Percentiles rank a stretch among this genome's conserved stretches.
These are phyloP conservation scores for Pleuronectes platessa DNA, from an alignment of 2,113 vertebrate genomes.

Conservation along the genomic window DNA sequence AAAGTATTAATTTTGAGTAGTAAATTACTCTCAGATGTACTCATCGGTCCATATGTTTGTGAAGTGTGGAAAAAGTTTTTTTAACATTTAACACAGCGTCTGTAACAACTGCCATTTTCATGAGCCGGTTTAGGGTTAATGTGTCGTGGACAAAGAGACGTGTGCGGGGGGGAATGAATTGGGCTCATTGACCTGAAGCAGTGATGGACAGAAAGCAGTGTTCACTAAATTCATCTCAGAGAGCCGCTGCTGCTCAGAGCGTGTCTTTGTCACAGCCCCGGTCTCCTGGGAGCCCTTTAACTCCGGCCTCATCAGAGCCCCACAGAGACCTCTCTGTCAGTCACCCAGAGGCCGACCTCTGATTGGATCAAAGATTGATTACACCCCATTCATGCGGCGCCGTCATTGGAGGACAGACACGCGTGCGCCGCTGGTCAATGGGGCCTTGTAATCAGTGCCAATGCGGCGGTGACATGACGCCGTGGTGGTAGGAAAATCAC, in stretches of 20 bases:
- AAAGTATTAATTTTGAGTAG: not conserved
- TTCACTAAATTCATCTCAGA: conserved; percentile 24
- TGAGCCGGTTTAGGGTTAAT: not conserved
- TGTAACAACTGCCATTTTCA: not conserved
- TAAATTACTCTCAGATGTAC: not conserved
- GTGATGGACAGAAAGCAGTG: not conserved
- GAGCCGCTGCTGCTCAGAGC: conserved; percentile 56
- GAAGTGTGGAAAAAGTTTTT: not conserved
- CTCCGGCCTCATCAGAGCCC: conserved; percentile 83
- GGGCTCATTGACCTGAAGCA: conserved; percentile 6
- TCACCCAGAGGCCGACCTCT: conserved; percentile 81
- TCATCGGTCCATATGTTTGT: not conserved
- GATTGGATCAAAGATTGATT: conserved; percentile 91
- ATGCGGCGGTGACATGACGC: conserved; percentile 59
- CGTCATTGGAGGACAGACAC: conserved; percentile 73
- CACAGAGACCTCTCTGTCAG: conserved; percentile 84
- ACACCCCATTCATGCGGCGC: conserved; percentile 80
- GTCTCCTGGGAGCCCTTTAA: conserved; percentile 77
- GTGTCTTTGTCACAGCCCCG: conserved; percentile 71
- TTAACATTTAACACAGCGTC: not conserved
- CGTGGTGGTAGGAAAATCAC: conserved; percentile 71
- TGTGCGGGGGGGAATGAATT: not conserved
- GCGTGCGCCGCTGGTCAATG: conserved; percentile 83
- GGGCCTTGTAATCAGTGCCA: conserved; percentile 87
- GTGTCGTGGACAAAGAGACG: not conserved